Evolutionary conservation across 2,888 invertebrate genomes (phyloP).

Genomic region (Drosophila sordidula): DNA sequence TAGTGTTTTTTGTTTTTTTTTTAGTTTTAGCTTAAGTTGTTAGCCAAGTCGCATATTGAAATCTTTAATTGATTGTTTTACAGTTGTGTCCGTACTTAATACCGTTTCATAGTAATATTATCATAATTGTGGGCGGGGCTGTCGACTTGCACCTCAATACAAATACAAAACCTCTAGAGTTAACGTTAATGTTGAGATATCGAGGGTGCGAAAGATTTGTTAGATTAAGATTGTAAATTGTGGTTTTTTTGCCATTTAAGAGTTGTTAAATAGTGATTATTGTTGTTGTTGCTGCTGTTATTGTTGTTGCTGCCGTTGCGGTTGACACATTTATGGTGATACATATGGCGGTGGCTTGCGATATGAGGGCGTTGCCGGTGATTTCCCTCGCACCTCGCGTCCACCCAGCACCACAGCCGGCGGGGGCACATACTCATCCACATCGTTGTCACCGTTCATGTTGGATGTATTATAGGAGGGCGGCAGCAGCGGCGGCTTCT

Average conservation of each 20-base stretch:
- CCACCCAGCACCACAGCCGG: slow-evolving; percentile 89
- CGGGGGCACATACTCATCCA: slow-evolving; percentile 95
- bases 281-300: slow-evolving; percentile 46
- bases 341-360: slow-evolving; percentile 98
- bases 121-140: slow-evolving; percentile 50
- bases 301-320: too few relatives aligned
- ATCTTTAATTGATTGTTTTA: slow-evolving; percentile 74
- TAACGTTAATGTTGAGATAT: slow-evolving; percentile 31
- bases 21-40: slow-evolving; percentile 51
- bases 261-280: slow-evolving; percentile 43
- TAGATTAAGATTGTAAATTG: slow-evolving; percentile 46
- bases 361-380: slow-evolving; percentile 95
- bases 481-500: slow-evolving; percentile 96
- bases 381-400: slow-evolving; percentile 90
- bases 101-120: slow-evolving; percentile 44
- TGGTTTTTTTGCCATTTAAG: slow-evolving; percentile 12
- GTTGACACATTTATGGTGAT: slow-evolving; percentile 91
- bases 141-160: slow-evolving; percentile 39
- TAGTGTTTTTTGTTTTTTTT: slow-evolving; percentile 18
- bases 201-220: slow-evolving; percentile 42
- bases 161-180: slow-evolving; percentile 27
- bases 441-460: slow-evolving; percentile 85
- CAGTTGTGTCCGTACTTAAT: slow-evolving; percentile 59
- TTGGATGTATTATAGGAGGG: slow-evolving; percentile 86
- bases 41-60: slow-evolving; percentile 60